phyloP scores from a whole-genome alignment of 2,888 invertebrate species.

The Idaea biselata region DNA sequence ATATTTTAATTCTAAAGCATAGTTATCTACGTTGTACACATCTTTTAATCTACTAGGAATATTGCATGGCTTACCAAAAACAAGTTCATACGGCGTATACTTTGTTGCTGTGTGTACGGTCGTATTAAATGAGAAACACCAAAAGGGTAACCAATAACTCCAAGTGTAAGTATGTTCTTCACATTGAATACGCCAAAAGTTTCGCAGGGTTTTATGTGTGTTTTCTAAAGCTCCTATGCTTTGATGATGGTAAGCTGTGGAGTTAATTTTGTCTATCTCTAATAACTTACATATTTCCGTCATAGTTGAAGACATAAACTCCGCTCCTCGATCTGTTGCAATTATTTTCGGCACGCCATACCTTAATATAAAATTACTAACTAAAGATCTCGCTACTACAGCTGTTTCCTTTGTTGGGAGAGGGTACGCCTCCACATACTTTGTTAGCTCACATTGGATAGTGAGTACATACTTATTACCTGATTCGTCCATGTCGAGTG shows the following conservation, averaged over 20 bases:
- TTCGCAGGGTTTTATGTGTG: conserved; percentile 16
- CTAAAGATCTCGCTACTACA: conserved; percentile 14
- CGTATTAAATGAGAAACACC: conserved; percentile 27
- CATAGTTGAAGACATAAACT: conserved; percentile 19
- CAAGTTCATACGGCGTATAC: conserved; percentile 24
- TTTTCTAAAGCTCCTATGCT: conserved; percentile 17
- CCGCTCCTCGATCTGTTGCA: conserved; percentile 17
- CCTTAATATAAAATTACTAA: conserved; percentile 18
- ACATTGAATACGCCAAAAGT: conserved; percentile 15
- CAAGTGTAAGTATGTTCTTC: conserved; percentile 13
- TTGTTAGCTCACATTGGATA: conserved; percentile 29
- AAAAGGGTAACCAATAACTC: conserved; percentile 24
- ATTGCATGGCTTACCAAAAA: conserved; percentile 25
- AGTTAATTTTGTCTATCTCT: conserved; percentile 16
- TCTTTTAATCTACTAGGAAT: conserved; percentile 20
- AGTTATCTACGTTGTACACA: conserved; percentile 20
- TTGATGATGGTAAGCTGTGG: conserved; percentile 22
- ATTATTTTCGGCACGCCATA: conserved; percentile 12
- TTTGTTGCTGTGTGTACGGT: conserved; percentile 23
- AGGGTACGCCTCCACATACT: conserved; percentile 20
- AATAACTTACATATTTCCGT: conserved; percentile 19
- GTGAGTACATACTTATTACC: conserved; percentile 15
- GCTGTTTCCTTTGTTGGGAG: conserved; percentile 7
- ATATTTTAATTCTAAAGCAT: conserved; percentile 22
- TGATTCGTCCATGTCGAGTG: conserved; percentile 18